phyloP scores from a whole-genome alignment of 1,140 invertebrate species.

The Apis cerana region DNA sequence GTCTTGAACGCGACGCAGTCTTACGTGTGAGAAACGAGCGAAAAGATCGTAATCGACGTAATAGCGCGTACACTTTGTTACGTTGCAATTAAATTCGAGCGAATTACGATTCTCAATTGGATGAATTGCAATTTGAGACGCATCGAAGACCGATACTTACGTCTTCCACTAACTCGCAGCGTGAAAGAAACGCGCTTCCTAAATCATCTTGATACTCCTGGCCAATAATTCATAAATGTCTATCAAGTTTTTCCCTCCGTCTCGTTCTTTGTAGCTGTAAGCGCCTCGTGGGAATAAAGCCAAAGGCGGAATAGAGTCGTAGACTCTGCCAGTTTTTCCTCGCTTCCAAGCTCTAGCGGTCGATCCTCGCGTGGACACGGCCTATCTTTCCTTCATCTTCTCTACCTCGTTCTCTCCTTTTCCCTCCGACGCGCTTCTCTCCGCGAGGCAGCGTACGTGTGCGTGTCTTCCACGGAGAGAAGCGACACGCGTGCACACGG shows the following conservation, averaged over 20 bases:
- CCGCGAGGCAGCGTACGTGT: not conserved
- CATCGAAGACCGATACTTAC: not conserved
- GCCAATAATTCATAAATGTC: constrained; percentile 35
- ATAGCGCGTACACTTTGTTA: not conserved
- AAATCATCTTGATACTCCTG: constrained; percentile 21
- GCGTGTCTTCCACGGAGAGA: not conserved
- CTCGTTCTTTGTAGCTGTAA: not conserved
- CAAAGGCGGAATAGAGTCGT: constrained; percentile 50
- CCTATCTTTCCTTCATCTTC: not conserved
- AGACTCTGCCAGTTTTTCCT: constrained; percentile 50
- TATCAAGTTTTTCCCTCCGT: constrained; percentile 19
- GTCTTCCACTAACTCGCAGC: not conserved
- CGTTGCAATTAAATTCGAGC: not conserved
- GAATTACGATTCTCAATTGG: not conserved
- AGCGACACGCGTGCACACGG: constrained; percentile 35
- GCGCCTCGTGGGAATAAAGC: constrained; percentile 37
- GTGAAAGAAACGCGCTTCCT: constrained; percentile 12
- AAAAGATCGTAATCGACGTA: not conserved
- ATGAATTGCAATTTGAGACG: not conserved
- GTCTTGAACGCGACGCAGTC: too few relatives aligned
- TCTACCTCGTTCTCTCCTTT: constrained; percentile 1
- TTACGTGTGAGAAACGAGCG: not conserved
- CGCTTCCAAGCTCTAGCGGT: not conserved
- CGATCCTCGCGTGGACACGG: constrained; percentile 20
- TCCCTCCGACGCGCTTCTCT: not conserved